These are phyloP conservation scores for Gandaritis pyraliata DNA, from an alignment of 2,888 invertebrate genomes.

Conservation along the genomic window DNA sequence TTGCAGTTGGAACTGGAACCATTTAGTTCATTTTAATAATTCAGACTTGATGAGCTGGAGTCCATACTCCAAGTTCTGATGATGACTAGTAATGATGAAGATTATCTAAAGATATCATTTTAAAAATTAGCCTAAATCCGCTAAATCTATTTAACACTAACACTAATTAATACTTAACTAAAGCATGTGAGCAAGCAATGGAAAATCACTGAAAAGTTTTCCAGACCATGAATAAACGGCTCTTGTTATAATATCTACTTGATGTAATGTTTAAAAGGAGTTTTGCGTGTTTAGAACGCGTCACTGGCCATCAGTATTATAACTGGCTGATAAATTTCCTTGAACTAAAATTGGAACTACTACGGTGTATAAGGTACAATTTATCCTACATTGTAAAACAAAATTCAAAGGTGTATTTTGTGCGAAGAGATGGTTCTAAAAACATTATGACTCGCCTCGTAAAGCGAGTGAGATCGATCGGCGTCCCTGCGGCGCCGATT, in stretches of 20 bases:
- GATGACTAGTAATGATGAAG: no score
- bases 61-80: no score
- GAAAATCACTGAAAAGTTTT: background rate
- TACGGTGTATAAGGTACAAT: conserved; percentile 1
- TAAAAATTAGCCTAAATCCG: no score
- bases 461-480: conserved; percentile 74
- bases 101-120: no score
- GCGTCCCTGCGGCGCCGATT: conserved; percentile 68
- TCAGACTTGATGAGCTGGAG: no score
- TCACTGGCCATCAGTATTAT: conserved; percentile 5
- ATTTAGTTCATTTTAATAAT: no score
- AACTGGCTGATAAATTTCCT: conserved; percentile 8
- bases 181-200: no score
- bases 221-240: background rate
- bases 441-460: conserved; percentile 70
- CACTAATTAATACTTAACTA: no score
- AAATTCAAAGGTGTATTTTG: conserved; percentile 38
- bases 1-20: no score
- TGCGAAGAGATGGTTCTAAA: conserved; percentile 58
- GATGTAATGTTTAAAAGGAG: conserved; percentile 4
- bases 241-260: background rate
- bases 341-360: conserved; percentile 1
- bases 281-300: conserved; percentile 16
- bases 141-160: no score
- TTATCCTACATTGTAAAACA: conserved; percentile 29